Conservation (phyloP, 2,797 vertebrate genomes). For the Petrocephalus sullivani region DNA sequence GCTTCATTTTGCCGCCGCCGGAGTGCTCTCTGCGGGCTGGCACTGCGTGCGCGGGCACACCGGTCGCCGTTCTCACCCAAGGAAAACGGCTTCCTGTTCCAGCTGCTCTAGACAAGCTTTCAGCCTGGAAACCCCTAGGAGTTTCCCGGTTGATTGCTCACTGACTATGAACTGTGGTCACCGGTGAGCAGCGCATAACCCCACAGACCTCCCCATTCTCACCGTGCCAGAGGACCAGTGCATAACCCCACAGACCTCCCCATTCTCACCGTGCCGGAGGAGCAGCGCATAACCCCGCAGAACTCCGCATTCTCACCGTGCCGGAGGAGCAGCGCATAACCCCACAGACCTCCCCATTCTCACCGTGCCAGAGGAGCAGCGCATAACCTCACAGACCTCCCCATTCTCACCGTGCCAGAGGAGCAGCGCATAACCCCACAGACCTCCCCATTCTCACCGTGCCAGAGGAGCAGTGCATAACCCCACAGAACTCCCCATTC, state of each 20-base stretch:
- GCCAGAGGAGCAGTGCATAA: constrained; percentile 32
- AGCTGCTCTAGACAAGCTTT: constrained; percentile 26
- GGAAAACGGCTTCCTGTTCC: neutral
- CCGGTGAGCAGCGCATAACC: constrained; percentile 28
- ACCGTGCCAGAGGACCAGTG: too few relatives aligned
- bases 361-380: neutral
- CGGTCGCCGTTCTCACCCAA: neutral
- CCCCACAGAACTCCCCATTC: constrained; percentile 44
- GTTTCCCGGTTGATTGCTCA: constrained; percentile 23
- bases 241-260: too few relatives aligned
- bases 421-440: constrained; percentile 14
- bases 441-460: too few relatives aligned
- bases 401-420: constrained; percentile 44
- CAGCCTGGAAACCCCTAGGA: neutral
- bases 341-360: too few relatives aligned
- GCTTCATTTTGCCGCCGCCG: constrained; percentile 11
- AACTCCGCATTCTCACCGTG: too few relatives aligned
- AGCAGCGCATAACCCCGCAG: too few relatives aligned
- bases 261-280: too few relatives aligned
- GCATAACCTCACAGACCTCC: constrained; percentile 49
- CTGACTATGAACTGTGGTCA: constrained; percentile 35
- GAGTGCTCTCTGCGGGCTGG: neutral
- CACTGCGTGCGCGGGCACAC: neutral
- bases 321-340: too few relatives aligned
- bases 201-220: too few relatives aligned